A percentile compares a stretch with the other conserved stretches of the same genome.
These are phyloP conservation scores for Toxotes chatareus DNA, from an alignment of 2,113 vertebrate species.

Conservation along the genomic window DNA sequence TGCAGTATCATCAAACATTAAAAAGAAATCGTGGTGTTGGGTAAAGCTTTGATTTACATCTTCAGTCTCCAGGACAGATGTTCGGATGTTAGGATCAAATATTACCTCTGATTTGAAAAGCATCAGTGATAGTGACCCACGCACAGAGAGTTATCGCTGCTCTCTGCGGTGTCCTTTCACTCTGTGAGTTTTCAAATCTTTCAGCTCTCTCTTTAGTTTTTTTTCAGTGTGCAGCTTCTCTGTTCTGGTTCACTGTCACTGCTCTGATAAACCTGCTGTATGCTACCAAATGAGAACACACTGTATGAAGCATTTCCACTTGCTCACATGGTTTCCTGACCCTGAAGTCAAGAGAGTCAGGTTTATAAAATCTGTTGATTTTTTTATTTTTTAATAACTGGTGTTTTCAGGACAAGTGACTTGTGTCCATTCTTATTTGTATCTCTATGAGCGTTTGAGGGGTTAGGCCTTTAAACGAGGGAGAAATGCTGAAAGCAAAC, in stretches of 20 bases:
- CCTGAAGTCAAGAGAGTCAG: neutral
- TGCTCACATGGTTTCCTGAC: neutral
- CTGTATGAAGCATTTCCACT: neutral
- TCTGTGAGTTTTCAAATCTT: too few species aligned
- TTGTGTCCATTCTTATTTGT: neutral
- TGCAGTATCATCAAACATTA: neutral
- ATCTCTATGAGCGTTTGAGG: neutral
- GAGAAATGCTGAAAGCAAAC: neutral
- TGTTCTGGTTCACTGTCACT: too few species aligned
- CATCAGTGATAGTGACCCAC: neutral
- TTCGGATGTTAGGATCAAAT: too few species aligned
- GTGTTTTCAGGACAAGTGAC: neutral
- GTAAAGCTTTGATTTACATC: neutral
- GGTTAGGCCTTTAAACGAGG: neutral
- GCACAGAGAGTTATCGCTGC: neutral
- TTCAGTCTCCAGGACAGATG: neutral
- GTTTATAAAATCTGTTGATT: neutral
- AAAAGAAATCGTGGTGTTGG: neutral
- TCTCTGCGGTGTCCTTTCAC: too few species aligned
- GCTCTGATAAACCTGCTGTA: too few species aligned
- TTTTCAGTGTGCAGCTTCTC: too few species aligned
- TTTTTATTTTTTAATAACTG: too few species aligned
- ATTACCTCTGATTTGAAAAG: too few species aligned
- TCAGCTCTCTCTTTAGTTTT: too few species aligned
- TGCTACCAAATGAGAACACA: neutral